Conservation (phyloP, 2,888 invertebrate species). For the Chaitophorus viminalis region DNA sequence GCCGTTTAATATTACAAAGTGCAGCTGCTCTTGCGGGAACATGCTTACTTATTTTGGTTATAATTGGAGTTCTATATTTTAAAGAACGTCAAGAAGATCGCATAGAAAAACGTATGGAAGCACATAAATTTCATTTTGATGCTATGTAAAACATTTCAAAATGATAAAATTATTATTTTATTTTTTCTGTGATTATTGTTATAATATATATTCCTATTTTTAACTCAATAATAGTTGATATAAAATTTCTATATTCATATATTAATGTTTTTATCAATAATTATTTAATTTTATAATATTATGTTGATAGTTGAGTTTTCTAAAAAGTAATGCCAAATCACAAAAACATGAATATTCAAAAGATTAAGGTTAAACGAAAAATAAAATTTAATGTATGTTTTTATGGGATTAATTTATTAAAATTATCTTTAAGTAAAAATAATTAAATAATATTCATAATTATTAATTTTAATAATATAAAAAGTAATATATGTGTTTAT, state of each 20-base stretch:
- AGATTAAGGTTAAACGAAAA: not conserved
- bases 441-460: not conserved
- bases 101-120: conserved; percentile 80
- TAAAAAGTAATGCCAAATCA: not conserved
- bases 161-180: conserved; percentile 31
- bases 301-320: not conserved
- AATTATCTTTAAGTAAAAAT: not conserved
- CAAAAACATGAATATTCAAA: not conserved
- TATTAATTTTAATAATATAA: not conserved
- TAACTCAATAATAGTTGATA: conserved; percentile 22
- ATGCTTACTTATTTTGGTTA: conserved; percentile 83
- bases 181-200: conserved; percentile 53
- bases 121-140: conserved; percentile 86
- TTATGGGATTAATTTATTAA: not conserved
- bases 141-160: conserved; percentile 74
- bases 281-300: not conserved
- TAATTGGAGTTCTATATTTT: conserved; percentile 88
- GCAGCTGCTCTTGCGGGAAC: conserved; percentile 88
- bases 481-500: not conserved
- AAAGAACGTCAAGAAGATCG: conserved; percentile 87
- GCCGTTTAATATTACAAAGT: conserved; percentile 90
- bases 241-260: not conserved
- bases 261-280: not conserved
- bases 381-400: not conserved
- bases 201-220: conserved; percentile 44